Percentiles rank a stretch among this genome's conserved stretches.
Evolutionary conservation across 2,113 vertebrate species (phyloP).

Genomic region (Psettodes erumei): DNA sequence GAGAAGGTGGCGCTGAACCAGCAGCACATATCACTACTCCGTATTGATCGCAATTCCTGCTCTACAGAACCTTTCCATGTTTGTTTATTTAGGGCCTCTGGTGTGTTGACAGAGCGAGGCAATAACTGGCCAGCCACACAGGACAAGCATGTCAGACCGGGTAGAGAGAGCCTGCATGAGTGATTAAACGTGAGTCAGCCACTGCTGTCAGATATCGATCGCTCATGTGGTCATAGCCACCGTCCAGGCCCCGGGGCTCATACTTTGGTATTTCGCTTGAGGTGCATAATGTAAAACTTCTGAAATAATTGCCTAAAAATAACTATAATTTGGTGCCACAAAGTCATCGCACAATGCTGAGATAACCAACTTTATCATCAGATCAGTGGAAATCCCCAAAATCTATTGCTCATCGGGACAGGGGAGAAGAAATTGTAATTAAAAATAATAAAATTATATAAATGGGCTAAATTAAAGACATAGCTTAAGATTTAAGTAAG

Average conservation of each 20-base stretch:
- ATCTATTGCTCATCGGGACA: no score
- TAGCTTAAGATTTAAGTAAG: neutral
- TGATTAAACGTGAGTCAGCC: slow-evolving; percentile 50
- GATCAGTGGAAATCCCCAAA: no score
- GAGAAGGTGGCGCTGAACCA: slow-evolving; percentile 52
- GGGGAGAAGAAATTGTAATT: no score
- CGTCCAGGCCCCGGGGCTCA: neutral
- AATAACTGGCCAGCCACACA: slow-evolving; percentile 46
- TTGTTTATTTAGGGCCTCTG: slow-evolving; percentile 63
- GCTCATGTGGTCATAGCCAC: no score
- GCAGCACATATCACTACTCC: slow-evolving; percentile 44
- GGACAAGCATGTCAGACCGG: slow-evolving; percentile 46
- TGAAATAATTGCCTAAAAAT: neutral
- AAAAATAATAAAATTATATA: no score
- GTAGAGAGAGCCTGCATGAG: slow-evolving; percentile 17
- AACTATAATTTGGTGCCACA: no score
- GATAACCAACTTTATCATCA: no score
- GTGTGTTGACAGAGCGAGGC: slow-evolving; percentile 64
- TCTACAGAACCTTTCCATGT: slow-evolving; percentile 52
- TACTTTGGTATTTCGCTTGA: no score
- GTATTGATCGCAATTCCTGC: slow-evolving; percentile 55
- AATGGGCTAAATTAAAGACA: neutral
- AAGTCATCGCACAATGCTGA: neutral
- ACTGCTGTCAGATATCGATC: slow-evolving; percentile 37
- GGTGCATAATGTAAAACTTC: neutral